A percentile compares a stretch with the other conserved stretches of the same genome.
Evolutionary conservation across 30 jellyfish, hydroid and myxozoan genomes (phyloP).

Genomic region (Aurelia aurita): DNA sequence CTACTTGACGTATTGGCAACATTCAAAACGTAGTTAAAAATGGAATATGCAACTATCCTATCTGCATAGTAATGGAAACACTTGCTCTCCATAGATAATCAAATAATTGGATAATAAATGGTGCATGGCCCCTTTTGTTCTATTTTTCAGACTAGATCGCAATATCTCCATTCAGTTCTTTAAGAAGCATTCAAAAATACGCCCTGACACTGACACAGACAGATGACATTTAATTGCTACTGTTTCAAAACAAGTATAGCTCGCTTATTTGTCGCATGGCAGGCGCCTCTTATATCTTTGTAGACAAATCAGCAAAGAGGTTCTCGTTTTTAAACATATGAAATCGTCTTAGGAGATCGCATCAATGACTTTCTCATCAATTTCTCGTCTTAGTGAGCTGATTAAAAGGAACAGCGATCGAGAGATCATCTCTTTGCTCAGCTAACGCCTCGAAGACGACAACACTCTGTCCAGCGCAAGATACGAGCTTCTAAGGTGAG

Average conservation of each 20-base stretch:
- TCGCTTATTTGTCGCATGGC: constrained; percentile 18
- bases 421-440: constrained; percentile 57
- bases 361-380: constrained; percentile 53
- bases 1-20: too few relatives aligned
- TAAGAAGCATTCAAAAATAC: too few relatives aligned
- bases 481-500: too few relatives aligned
- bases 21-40: too few relatives aligned
- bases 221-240: constrained; percentile 19
- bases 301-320: constrained; percentile 20
- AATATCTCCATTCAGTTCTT: too few relatives aligned
- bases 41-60: too few relatives aligned
- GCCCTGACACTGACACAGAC: too few relatives aligned
- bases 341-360: constrained; percentile 54
- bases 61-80: too few relatives aligned
- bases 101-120: too few relatives aligned
- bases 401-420: constrained; percentile 54
- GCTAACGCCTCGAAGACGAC: constrained; percentile 29
- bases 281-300: constrained; percentile 57
- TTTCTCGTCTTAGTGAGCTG: constrained; percentile 27
- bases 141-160: too few relatives aligned
- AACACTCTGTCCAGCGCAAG: background rate
- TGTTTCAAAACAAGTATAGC: background rate
- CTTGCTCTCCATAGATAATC: too few relatives aligned
- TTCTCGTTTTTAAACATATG: constrained; percentile 30
- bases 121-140: too few relatives aligned